Percentiles rank a stretch among this genome's conserved stretches.
Conservation (phyloP, 2,888 invertebrate genomes). For the Neoaliturus tenellus region DNA sequence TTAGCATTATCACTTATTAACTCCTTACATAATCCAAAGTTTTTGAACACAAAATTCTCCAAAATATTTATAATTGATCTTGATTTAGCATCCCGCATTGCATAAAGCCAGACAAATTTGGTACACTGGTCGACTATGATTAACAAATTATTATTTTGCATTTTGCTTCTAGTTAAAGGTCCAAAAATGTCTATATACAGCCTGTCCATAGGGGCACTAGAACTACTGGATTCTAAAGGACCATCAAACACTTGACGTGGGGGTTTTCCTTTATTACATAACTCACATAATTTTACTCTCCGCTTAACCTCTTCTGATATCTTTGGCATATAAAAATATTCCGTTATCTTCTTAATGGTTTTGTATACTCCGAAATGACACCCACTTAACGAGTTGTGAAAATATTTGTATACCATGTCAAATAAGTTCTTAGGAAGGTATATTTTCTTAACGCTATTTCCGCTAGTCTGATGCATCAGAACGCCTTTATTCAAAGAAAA, state of each 20-base stretch:
- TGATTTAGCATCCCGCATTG: no score
- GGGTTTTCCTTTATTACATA: neutral
- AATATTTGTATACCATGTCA: slow-evolving; percentile 8
- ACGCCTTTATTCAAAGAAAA: neutral
- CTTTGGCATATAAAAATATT: neutral
- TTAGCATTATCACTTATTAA: no score
- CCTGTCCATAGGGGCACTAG: neutral
- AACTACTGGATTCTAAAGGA: neutral
- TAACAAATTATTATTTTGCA: neutral
- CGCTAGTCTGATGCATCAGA: neutral
- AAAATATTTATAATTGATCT: no score
- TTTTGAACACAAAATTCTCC: no score
- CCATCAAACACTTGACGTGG: neutral
- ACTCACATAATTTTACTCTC: neutral
- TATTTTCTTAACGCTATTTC: neutral
- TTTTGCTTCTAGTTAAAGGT: neutral
- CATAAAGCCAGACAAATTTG: no score
- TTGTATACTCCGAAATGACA: slow-evolving; percentile 2
- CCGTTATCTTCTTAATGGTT: neutral
- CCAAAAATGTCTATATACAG: neutral
- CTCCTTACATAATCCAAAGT: no score
- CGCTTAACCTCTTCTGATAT: neutral
- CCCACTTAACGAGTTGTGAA: neutral
- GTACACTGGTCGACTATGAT: neutral
- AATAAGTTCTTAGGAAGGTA: neutral